Evolutionary conservation across 1,140 invertebrate genomes (phyloP).

Genomic region (Brachionus paranguensis): DNA sequence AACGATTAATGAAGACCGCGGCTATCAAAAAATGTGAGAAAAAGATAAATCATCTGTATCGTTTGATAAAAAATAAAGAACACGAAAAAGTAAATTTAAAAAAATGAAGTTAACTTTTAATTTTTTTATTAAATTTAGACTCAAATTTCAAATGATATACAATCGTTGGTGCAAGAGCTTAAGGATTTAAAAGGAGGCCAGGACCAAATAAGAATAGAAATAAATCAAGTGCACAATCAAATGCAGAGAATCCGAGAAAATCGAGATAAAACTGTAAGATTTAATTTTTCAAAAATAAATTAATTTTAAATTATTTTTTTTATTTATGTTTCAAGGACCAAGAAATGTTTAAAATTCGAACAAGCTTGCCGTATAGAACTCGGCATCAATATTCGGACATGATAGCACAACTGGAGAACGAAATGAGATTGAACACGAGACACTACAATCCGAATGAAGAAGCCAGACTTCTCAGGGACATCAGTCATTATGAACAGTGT

Average conservation of each 20-base stretch:
- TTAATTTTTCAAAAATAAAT: neutral
- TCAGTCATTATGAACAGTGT: neutral
- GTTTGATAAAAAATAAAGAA: neutral
- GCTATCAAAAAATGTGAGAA: neutral
- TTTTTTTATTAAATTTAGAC: neutral
- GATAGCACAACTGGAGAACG: constrained; percentile 1
- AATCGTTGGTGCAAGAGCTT: neutral
- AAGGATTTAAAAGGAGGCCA: neutral
- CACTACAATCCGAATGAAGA: constrained; percentile 2
- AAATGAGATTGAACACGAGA: neutral
- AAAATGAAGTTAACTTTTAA: neutral
- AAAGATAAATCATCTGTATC: neutral
- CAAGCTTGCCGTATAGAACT: constrained; percentile 4
- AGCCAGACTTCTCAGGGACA: neutral
- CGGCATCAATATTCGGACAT: neutral
- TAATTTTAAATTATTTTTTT: neutral
- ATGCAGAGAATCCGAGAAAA: neutral
- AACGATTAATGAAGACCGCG: neutral
- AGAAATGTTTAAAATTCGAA: constrained; percentile 16
- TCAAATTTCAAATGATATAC: neutral
- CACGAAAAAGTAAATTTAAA: neutral
- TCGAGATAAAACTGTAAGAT: neutral
- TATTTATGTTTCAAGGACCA: neutral
- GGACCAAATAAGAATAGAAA: neutral
- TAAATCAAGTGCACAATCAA: neutral